Evolutionary conservation across 2,888 invertebrate species (phyloP).

Genomic region (Charanyca ferruginea): DNA sequence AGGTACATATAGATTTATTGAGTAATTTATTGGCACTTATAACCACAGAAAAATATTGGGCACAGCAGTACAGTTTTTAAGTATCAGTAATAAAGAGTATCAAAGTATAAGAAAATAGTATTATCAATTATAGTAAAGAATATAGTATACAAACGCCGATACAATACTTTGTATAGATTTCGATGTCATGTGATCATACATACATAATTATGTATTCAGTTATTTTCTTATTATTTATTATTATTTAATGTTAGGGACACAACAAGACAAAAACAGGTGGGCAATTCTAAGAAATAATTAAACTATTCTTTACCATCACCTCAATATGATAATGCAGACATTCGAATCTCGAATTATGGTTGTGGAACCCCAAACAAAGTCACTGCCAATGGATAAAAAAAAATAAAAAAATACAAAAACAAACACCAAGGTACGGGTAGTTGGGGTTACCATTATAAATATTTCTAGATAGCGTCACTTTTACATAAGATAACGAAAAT

Average conservation of each 20-base stretch:
- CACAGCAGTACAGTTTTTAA: conserved; percentile 45
- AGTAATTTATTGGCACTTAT: conserved; percentile 67
- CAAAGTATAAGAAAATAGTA: conserved; percentile 51
- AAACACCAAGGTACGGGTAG: conserved; percentile 21
- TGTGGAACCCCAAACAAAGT: conserved; percentile 11
- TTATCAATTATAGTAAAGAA: conserved; percentile 48
- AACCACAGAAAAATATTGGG: conserved; percentile 57
- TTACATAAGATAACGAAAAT: conserved; percentile 22
- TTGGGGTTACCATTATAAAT: conserved; percentile 23
- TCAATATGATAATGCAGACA: conserved; percentile 35
- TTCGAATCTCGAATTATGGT: conserved; percentile 20
- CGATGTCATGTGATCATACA: conserved; percentile 59
- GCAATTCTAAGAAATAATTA: conserved; percentile 54
- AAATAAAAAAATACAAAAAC: conserved; percentile 19
- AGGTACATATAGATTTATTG: conserved; percentile 47
- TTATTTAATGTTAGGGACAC: conserved; percentile 36
- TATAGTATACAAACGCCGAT: conserved; percentile 57
- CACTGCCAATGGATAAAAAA: conserved; percentile 29
- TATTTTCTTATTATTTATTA: conserved; percentile 39
- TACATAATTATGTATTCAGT: conserved; percentile 45
- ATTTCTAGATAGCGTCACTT: conserved; percentile 23
- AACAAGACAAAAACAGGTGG: conserved; percentile 53
- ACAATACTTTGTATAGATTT: conserved; percentile 58
- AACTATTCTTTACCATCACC: conserved; percentile 51
- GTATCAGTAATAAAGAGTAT: conserved; percentile 45